Evolutionary conservation across 2,797 vertebrate species (phyloP), one percentile per base, ranked within the genome.

Genomic region (Notolepis coatsorum): DNA sequence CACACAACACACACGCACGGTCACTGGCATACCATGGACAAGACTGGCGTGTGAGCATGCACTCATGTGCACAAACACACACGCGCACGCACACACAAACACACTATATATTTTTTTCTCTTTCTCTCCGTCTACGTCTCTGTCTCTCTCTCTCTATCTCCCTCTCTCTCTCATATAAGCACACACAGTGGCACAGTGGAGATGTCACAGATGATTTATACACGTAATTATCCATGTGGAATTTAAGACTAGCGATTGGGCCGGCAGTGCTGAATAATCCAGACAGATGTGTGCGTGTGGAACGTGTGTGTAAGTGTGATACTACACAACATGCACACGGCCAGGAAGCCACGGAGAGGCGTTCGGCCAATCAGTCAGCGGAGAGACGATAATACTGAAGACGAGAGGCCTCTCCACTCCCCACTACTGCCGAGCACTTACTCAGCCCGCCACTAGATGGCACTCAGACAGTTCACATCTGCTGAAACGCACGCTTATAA

Each of bases 191-290:
- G 62, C 61, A 68, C 57, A 49, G 68, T 71, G 67, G 51, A 66
- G 64, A 66, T 85, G 88, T 88, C 88, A 85, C 42, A 57, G 68
- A 61, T 89, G 90, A 91, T 91, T 90, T 88, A 91, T 90, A 86
- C 28, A 55, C 75, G 81, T 87, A 90, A 91, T 91, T 90, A 90
- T 79, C 77, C 85, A 84, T 81, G 82, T 83, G 82, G 77, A 83
- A 75, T 75, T 65, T 71, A 68, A 86, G 78, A 81, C 75, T n/a
- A 63, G 73, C 75, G 71, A 71, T 66, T 48, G 43, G 30, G 62
- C 24, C 52, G 56, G 70, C 60, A 74, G 68, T 50, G 63, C 77
- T 79, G 71, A 84, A 82, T 88, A 85, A 88, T 75, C 82, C 77
- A 84, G 72, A 82, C 74, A 65, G 68, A 83, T 84, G 70, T 84